phyloP scores from a whole-genome alignment of 2,888 invertebrate genomes.

The Phyto melanocephala region DNA sequence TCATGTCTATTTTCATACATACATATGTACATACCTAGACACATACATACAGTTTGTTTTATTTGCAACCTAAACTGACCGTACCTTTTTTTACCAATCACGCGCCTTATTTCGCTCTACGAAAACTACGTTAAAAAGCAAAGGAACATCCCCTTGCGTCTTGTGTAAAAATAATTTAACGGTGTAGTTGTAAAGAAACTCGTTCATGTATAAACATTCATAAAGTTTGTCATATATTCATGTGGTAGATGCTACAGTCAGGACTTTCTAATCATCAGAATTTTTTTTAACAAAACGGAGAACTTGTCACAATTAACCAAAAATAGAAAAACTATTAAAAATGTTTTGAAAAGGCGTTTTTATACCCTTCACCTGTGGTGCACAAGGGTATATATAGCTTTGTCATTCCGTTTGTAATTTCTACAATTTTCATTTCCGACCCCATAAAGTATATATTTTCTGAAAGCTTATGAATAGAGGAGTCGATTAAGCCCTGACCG shows the following conservation, averaged over 20 bases:
- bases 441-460: no score
- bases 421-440: no score
- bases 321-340: no score
- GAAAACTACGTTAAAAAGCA: not conserved
- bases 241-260: not conserved
- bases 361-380: no score
- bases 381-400: no score
- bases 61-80: conserved; percentile 32
- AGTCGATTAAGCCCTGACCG: no score
- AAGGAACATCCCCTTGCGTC: not conserved
- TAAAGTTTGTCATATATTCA: conserved; percentile 10
- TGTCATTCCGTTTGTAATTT: no score
- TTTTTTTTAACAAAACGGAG: not conserved
- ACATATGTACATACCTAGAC: no score
- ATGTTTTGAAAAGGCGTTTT: no score
- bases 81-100: conserved; percentile 40
- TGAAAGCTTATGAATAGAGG: no score
- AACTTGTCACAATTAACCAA: no score
- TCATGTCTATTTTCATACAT: conserved; percentile 11
- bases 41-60: no score
- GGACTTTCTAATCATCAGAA: not conserved
- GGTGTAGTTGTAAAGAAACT: not conserved
- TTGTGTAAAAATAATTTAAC: conserved; percentile 31
- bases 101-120: conserved; percentile 12
- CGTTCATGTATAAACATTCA: not conserved